These are phyloP conservation scores for Brenthis ino DNA, from an alignment of 2,888 invertebrate species.

Conservation along the genomic window DNA sequence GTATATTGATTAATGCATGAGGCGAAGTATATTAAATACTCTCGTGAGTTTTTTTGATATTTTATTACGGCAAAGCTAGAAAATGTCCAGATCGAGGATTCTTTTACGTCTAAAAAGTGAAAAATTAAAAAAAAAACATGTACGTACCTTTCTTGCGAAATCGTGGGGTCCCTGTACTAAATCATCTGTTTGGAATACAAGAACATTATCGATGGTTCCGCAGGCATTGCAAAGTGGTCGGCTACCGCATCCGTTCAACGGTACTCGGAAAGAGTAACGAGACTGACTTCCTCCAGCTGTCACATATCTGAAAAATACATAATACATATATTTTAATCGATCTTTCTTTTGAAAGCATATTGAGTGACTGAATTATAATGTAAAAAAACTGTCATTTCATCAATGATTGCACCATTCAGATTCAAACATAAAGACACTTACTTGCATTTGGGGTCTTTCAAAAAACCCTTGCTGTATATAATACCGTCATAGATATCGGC, in stretches of 20 bases:
- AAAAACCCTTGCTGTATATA: conserved; percentile 87
- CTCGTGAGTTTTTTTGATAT: too few relatives aligned
- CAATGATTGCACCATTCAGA: too few relatives aligned
- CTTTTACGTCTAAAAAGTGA: too few relatives aligned
- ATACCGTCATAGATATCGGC: conserved; percentile 85
- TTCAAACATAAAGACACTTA: conserved; percentile 56
- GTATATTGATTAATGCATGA: not conserved
- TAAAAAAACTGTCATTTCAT: too few relatives aligned
- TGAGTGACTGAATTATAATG: too few relatives aligned
- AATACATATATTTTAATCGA: not conserved
- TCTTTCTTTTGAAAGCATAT: too few relatives aligned
- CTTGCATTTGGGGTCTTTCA: conserved; percentile 86
- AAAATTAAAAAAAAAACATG: not conserved
- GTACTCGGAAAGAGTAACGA: conserved; percentile 84
- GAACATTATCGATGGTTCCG: conserved; percentile 84
- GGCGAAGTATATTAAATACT: not conserved
- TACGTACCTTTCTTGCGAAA: conserved; percentile 82
- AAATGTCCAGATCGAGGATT: too few relatives aligned
- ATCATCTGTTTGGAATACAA: conserved; percentile 86
- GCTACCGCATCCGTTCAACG: conserved; percentile 84
- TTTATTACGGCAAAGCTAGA: too few relatives aligned
- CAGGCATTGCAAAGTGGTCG: conserved; percentile 83
- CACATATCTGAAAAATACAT: conserved; percentile 78
- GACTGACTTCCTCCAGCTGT: conserved; percentile 81
- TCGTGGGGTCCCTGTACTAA: conserved; percentile 85